Evolutionary conservation across 2,113 vertebrate genomes (phyloP), one percentile per base, ranked within the genome.

Genomic region (Chunga burmeisteri): DNA sequence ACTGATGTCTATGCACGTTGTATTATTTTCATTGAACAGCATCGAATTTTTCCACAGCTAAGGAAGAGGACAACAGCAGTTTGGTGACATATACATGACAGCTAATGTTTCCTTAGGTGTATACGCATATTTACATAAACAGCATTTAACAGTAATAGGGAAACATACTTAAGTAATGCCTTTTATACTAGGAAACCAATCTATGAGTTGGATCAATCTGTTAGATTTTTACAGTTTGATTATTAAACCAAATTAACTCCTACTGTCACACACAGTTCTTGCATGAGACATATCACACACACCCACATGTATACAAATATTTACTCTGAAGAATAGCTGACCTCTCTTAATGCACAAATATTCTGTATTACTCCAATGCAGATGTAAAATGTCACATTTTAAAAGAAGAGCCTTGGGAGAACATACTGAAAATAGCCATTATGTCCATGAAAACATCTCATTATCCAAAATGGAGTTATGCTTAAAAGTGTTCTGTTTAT

Each of bases 401-500:
- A 56, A 85, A 93, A 89, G 46, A 68, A 63, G 44, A 80, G 62
- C 22, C 66, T 77, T 46, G 22, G 62, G 74, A 93, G 38, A 91
- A 75, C 66, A 66, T 3, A 4, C 62, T 86, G 84, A 92, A 96
- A 96, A 96, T 80, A 96, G 53, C 84, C 78, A 86, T 95, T 73
- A 92, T 40, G 53, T 46, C 84, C 78, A 66, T 8, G 17, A 93
- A 97, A 96, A 96, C 74, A 62, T 70, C 66, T 93, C 81, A 94
- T 96, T 95, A 91, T 91, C 67, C 55, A 79, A 91, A 95, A 93
- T 13, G n/a, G 58, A 93, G 42, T 36, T 88, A 25, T 36, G 82
- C 86, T 90, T 85, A 82, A 89, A 95, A 93, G 46, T 78, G 52
- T 86, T 59, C 40, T 94, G 86, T 88, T 95, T 96, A 94, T 96